Evolutionary conservation across 2,888 invertebrate species (phyloP), one percentile per base, ranked within the genome.

Genomic region (Physocephala rufipes): DNA sequence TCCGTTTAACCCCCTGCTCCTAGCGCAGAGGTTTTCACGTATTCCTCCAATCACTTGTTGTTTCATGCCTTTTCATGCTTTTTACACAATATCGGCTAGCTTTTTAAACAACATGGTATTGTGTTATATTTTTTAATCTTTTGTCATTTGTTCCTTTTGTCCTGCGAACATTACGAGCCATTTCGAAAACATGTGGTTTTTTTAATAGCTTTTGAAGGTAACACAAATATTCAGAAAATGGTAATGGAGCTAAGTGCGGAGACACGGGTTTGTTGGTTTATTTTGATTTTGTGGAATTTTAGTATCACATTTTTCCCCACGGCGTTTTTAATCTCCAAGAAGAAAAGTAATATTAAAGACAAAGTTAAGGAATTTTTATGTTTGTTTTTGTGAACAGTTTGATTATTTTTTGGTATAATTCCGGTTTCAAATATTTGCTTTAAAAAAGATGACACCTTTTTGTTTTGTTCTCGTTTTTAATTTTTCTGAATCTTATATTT

Each of bases 221-320:
- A 53, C 30, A 45, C 51, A 65, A 19, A 45, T n/a, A 24, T 7
- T 1, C 36, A 58, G 49, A 16, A 16, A 5, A 43, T 43, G 19
- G 4, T 36, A 13, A 2, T 13, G 16, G 24, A 64, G 16, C 47
- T 21, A 16, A 16, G 1, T n/a, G n/a, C n/a, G n/a, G n/a, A n/a
- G n/a, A 49, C 21, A 24, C 53, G 12, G 12, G 19, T 24, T n/a
- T 53, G 53, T 51, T 51, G 53, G n/a, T 53, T 30, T 63, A 16
- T 15, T 28, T 51, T n/a, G n/a, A n/a, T n/a, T n/a, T 67, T 71
- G 63, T 55, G 71, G 71, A 71, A 71, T 71, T 65, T 59, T 26
- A 59, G 62, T 66, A 36, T 36, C 4, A 67, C 49, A 61, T 36
- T 61, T 51, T 68, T 68, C n/a, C n/a, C n/a, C n/a, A n/a, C n/a